Conservation (phyloP, 2,888 invertebrate genomes). For the Hyles lineata region DNA sequence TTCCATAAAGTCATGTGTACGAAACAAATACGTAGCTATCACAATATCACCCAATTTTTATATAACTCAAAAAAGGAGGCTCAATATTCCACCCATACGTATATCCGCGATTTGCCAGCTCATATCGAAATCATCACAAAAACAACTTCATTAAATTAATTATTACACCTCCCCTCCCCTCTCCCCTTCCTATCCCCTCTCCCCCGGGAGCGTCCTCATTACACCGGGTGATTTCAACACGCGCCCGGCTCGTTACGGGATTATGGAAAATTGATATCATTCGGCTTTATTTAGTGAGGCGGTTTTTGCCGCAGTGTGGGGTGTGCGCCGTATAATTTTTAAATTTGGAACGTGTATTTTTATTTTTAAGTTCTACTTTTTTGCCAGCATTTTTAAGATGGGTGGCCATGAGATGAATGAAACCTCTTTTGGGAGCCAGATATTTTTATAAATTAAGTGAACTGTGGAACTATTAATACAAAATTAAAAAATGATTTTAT, state of each 20-base stretch:
- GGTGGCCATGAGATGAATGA: too few species aligned
- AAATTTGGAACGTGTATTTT: background rate
- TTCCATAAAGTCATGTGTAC: too few species aligned
- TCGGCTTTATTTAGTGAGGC: slow-evolving; percentile 8
- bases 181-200: background rate
- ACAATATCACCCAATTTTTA: too few species aligned
- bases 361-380: background rate
- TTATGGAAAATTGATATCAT: slow-evolving; percentile 30
- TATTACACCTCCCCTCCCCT: background rate
- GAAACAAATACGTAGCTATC: too few species aligned
- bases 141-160: slow-evolving; percentile 31
- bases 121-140: background rate
- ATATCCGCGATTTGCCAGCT: background rate
- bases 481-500: too few species aligned
- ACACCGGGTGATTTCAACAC: slow-evolving; percentile 38
- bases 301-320: slow-evolving; percentile 28
- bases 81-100: too few species aligned
- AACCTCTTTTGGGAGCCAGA: background rate
- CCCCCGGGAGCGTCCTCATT: slow-evolving; percentile 36
- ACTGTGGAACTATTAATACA: too few species aligned
- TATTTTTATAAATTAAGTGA: too few species aligned
- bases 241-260: slow-evolving; percentile 27
- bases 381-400: too few species aligned
- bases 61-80: too few species aligned
- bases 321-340: background rate